Percentiles rank a stretch among this genome's conserved stretches.
phyloP scores from a whole-genome alignment of 2,888 invertebrate species.

The Branchipolynoe longqiensis region DNA sequence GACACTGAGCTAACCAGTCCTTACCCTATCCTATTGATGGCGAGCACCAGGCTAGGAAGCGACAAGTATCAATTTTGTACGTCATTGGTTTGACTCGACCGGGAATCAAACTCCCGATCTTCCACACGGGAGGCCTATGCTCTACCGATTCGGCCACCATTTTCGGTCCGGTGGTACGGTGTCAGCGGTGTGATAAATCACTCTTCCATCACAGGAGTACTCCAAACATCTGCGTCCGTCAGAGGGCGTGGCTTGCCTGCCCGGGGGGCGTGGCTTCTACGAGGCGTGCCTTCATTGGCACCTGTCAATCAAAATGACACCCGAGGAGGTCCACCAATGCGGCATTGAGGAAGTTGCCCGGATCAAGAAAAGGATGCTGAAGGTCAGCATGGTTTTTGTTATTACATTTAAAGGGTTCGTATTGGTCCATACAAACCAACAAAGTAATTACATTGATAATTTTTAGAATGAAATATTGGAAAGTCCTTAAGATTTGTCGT shows the following conservation, averaged over 20 bases:
- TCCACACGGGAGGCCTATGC: no score
- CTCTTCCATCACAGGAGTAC: constrained; percentile 70
- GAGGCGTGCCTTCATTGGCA: constrained; percentile 77
- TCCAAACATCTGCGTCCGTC: constrained; percentile 70
- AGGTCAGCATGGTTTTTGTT: constrained; percentile 62
- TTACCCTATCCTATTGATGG: no score
- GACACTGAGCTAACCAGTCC: no score
- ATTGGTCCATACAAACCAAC: not conserved
- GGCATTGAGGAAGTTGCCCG: constrained; percentile 78
- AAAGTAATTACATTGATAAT: not conserved
- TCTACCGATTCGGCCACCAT: no score
- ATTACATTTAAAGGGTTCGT: not conserved
- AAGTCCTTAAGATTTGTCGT: not conserved
- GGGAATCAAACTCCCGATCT: no score
- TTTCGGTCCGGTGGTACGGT: no score
- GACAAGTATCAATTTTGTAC: no score
- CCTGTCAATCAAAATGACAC: constrained; percentile 73
- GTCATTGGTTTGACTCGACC: no score
- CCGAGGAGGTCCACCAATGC: constrained; percentile 77
- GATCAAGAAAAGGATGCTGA: constrained; percentile 71
- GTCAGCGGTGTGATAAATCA: no score
- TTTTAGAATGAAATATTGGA: not conserved
- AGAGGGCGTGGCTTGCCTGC: constrained; percentile 75
- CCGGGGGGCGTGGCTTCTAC: constrained; percentile 77
- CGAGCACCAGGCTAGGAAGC: no score